phyloP scores from a whole-genome alignment of 2,888 invertebrate species.

The Congeria kusceri region DNA sequence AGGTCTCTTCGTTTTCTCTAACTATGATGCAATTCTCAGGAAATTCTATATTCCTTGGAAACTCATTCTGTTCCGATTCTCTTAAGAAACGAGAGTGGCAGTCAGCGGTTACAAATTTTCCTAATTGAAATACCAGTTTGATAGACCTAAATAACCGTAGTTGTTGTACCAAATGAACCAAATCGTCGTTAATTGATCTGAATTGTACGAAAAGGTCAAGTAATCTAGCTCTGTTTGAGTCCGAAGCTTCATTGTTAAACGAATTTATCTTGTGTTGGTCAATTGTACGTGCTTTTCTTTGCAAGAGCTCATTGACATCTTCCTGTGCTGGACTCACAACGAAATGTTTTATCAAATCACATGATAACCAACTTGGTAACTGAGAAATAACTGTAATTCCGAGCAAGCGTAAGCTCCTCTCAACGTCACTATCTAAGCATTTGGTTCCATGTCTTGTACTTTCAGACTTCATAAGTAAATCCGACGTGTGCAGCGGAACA shows the following conservation, averaged over 20 bases:
- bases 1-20: background rate
- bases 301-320: background rate
- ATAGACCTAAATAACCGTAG: too few relatives aligned
- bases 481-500: too few relatives aligned
- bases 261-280: too few relatives aligned
- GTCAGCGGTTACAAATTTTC: too few relatives aligned
- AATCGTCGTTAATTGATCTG: too few relatives aligned
- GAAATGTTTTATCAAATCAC: background rate
- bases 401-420: background rate
- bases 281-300: background rate
- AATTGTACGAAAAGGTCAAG: too few relatives aligned
- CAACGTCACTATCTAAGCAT: background rate
- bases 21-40: background rate
- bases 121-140: too few relatives aligned
- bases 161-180: too few relatives aligned
- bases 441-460: too few relatives aligned
- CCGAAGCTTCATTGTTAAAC: too few relatives aligned
- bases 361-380: constrained; percentile 13
- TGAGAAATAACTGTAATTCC: background rate
- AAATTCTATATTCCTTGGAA: background rate
- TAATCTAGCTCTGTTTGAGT: too few relatives aligned
- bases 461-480: too few relatives aligned
- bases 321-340: constrained; percentile 2
- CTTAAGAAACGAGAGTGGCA: background rate
- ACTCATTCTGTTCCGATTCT: background rate